phyloP scores from a whole-genome alignment of 1,140 invertebrate genomes.

The Palaemon carinicauda region DNA sequence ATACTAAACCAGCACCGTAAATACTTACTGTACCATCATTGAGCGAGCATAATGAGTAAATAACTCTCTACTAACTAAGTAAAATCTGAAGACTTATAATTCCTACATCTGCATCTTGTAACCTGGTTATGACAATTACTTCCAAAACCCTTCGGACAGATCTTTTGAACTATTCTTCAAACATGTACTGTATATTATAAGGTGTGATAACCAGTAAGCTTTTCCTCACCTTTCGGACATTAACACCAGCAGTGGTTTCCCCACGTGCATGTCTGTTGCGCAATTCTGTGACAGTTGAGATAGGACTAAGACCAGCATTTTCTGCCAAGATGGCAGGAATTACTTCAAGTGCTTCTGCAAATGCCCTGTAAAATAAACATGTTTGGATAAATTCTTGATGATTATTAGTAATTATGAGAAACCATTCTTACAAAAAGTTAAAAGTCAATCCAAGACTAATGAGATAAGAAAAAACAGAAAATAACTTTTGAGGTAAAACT shows the following conservation, averaged over 20 bases:
- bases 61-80: too few relatives aligned
- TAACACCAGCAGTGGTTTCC: constrained; percentile 84
- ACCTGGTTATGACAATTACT: not conserved
- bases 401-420: too few relatives aligned
- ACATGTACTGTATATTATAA: constrained; percentile 60
- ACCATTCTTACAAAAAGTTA: too few relatives aligned
- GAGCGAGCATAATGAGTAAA: too few relatives aligned
- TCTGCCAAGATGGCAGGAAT: constrained; percentile 98
- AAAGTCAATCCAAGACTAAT: too few relatives aligned
- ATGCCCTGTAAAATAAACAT: constrained; percentile 73
- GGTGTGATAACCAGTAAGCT: too few relatives aligned
- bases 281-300: constrained; percentile 95
- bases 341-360: constrained; percentile 95
- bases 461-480: too few relatives aligned
- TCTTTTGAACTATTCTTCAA: not conserved
- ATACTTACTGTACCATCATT: too few relatives aligned
- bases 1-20: too few relatives aligned
- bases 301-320: constrained; percentile 98
- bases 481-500: too few relatives aligned
- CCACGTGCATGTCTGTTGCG: constrained; percentile 91
- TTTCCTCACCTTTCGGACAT: constrained; percentile 78
- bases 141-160: not conserved
- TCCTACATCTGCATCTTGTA: not conserved
- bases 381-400: not conserved
- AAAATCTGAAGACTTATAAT: not conserved